Evolutionary conservation across 1,140 invertebrate genomes (phyloP).

Genomic region (Drosophila arizonae): DNA sequence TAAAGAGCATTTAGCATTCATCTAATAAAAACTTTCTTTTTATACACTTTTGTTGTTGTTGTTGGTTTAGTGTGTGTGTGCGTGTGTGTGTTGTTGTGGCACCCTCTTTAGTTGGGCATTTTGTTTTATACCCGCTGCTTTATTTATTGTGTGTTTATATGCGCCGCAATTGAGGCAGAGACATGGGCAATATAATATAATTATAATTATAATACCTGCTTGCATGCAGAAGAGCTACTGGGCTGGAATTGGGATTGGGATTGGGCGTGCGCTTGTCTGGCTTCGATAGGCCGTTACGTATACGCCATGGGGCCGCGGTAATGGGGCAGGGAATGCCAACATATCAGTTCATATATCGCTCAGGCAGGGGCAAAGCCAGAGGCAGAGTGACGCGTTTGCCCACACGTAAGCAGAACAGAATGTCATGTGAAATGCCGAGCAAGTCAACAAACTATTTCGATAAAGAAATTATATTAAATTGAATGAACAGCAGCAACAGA

Average conservation of each 20-base stretch:
- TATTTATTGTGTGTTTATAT: conserved; percentile 73
- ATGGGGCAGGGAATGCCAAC: too few relatives aligned
- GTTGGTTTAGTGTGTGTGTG: not conserved
- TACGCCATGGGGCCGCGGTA: conserved; percentile 57
- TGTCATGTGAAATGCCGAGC: conserved; percentile 55
- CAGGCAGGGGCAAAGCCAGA: too few relatives aligned
- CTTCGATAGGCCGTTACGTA: conserved; percentile 63
- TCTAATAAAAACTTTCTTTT: not conserved
- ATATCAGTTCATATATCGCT: too few relatives aligned
- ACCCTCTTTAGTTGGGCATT: conserved; percentile 31
- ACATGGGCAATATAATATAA: conserved; percentile 49
- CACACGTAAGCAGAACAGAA: conserved; percentile 8
- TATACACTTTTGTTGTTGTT: not conserved
- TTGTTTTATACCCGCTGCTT: conserved; percentile 38
- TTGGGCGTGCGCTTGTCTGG: conserved; percentile 43
- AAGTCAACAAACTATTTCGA: conserved; percentile 67
- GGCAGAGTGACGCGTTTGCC: conserved; percentile 46
- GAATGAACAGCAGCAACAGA: conserved; percentile 18
- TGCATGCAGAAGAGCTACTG: not conserved
- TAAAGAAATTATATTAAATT: conserved; percentile 62
- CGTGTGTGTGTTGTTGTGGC: not conserved
- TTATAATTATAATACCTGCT: conserved; percentile 53
- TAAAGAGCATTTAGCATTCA: too few relatives aligned
- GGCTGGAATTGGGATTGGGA: not conserved
- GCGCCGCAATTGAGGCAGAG: conserved; percentile 33